Percentiles rank a stretch among this genome's conserved stretches.
Conservation (phyloP, 2,797 vertebrate species). For the Sebastes wilsoni region DNA sequence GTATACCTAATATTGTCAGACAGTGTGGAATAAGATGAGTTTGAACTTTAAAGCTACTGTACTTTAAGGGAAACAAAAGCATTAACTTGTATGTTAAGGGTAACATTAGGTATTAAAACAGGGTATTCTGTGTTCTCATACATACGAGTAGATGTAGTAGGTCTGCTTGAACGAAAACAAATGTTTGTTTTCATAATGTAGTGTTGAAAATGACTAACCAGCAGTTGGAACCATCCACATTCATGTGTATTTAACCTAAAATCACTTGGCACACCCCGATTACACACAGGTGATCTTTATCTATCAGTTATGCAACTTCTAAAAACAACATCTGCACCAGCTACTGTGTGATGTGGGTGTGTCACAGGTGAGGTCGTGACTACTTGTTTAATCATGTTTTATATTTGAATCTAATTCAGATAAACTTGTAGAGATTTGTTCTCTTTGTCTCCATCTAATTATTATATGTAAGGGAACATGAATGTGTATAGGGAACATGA, state of each 20-base stretch:
- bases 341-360: not conserved
- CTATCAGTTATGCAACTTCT: constrained; percentile 4
- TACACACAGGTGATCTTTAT: constrained; percentile 17
- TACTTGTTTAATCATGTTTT: not conserved
- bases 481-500: too few species aligned
- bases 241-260: not conserved
- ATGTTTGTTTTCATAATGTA: not conserved
- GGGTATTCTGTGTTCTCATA: too few species aligned
- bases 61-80: not conserved
- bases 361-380: not conserved
- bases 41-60: not conserved
- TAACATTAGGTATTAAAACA: too few species aligned
- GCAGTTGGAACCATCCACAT: not conserved
- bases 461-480: too few species aligned
- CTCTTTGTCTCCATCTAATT: not conserved
- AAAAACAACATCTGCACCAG: constrained; percentile 16
- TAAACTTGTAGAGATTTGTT: constrained; percentile 1
- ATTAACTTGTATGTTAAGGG: too few species aligned
- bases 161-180: not conserved
- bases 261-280: constrained; percentile 18
- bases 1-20: not conserved
- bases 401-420: not conserved
- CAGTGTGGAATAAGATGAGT: not conserved
- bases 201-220: too few species aligned
- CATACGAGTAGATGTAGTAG: not conserved